These are phyloP conservation scores for Lypha dubia DNA, from an alignment of 2,888 invertebrate species.

Conservation along the genomic window DNA sequence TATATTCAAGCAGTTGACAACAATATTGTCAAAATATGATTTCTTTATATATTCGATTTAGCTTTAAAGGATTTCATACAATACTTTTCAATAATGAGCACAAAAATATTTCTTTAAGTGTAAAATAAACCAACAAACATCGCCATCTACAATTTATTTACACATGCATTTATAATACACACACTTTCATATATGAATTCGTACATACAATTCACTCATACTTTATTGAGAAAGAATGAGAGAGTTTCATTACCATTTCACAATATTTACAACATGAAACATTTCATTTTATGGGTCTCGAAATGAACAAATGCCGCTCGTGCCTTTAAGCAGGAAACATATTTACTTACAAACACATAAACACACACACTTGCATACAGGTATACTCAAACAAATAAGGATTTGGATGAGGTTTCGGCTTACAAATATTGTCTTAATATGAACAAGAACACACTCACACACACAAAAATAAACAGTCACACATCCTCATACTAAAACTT, in stretches of 20 bases:
- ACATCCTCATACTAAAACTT: conserved; percentile 15
- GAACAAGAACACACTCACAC: conserved; percentile 71
- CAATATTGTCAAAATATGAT: no score
- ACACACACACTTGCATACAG: not conserved
- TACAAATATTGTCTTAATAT: conserved; percentile 73
- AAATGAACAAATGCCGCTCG: conserved; percentile 80
- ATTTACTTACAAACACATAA: not conserved
- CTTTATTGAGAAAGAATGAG: conserved; percentile 18
- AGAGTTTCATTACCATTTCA: conserved; percentile 71
- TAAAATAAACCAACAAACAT: conserved; percentile 3
- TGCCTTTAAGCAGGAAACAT: conserved; percentile 68
- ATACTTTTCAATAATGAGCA: not conserved
- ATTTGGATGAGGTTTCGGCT: conserved; percentile 63
- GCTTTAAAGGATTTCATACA: no score
- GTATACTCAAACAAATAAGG: conserved; percentile 1
- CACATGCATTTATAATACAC: not conserved
- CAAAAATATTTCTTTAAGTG: conserved; percentile 13
- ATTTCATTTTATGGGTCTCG: conserved; percentile 82
- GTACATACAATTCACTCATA: conserved; percentile 40
- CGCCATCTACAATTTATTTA: conserved; percentile 33
- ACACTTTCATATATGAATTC: not conserved
- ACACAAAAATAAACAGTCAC: conserved; percentile 66
- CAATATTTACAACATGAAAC: conserved; percentile 79
- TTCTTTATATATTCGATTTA: no score
- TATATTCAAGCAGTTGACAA: no score